Conservation (phyloP, 1,140 invertebrate genomes). For the Wiebesia pumilae region DNA sequence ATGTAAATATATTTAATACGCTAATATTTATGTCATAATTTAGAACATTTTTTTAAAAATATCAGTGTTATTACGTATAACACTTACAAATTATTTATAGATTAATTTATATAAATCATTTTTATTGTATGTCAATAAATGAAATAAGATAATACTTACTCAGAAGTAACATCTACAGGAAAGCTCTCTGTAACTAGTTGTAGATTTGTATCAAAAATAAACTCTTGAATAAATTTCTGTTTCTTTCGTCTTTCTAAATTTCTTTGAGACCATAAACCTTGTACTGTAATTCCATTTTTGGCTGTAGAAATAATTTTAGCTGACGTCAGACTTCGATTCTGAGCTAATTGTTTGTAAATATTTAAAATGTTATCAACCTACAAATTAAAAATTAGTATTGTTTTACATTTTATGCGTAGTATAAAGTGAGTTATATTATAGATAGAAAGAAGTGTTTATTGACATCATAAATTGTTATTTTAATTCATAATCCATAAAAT, state of each 20-base stretch:
- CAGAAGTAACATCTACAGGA: constrained; percentile 77
- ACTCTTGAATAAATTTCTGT: constrained; percentile 76
- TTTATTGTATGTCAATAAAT: background rate
- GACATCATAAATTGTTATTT: background rate
- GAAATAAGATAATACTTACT: constrained; percentile 72
- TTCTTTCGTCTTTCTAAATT: constrained; percentile 78
- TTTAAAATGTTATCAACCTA: constrained; percentile 79
- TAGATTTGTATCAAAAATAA: constrained; percentile 75
- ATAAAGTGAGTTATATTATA: too few species aligned
- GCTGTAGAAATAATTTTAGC: constrained; percentile 73
- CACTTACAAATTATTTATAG: background rate
- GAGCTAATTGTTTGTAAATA: constrained; percentile 76
- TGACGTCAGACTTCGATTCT: constrained; percentile 76
- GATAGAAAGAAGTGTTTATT: too few species aligned
- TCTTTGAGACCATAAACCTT: constrained; percentile 77
- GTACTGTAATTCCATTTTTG: constrained; percentile 61
- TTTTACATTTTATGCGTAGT: too few species aligned
- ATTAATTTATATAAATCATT: background rate
- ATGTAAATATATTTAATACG: background rate
- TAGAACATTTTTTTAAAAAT: background rate
- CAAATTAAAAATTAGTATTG: constrained; percentile 58
- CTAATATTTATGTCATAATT: too few species aligned
- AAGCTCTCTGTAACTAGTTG: constrained; percentile 70
- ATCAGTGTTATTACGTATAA: background rate
- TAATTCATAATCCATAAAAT: too few species aligned